Conservation (phyloP, 1,140 invertebrate genomes). For the Apis cerana region DNA sequence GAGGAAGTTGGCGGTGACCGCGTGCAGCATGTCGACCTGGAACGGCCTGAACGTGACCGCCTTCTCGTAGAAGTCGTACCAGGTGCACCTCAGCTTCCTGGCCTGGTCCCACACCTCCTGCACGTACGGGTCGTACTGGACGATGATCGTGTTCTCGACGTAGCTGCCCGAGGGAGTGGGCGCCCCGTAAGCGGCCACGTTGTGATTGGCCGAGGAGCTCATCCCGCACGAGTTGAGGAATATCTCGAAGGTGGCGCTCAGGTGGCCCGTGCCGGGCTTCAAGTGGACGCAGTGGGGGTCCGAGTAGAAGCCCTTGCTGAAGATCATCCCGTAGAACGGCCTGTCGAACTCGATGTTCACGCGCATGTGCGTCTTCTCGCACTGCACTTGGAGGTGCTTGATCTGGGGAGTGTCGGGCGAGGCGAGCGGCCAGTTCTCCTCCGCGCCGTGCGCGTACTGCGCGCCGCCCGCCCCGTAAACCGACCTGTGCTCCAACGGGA, state of each 20-base stretch:
- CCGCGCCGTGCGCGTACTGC: constrained; percentile 82
- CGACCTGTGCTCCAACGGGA: constrained; percentile 89
- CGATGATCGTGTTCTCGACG: constrained; percentile 97
- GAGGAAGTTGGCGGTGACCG: constrained; percentile 96
- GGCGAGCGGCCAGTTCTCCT: constrained; percentile 92
- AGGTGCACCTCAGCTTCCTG: constrained; percentile 93
- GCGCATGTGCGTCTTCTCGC: constrained; percentile 97
- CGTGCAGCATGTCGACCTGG: constrained; percentile 96
- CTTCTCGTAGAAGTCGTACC: constrained; percentile 98
- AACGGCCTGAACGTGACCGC: constrained; percentile 96
- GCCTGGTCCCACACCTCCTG: constrained; percentile 95
- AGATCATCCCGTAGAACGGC: constrained; percentile 97
- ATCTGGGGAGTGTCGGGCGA: constrained; percentile 94
- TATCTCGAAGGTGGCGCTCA: constrained; percentile 95
- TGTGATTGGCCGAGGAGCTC: constrained; percentile 92
- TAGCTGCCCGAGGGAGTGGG: constrained; percentile 94
- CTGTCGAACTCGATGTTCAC: constrained; percentile 97
- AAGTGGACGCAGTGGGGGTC: constrained; percentile 95
- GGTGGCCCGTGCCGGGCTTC: constrained; percentile 92
- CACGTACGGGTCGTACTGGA: constrained; percentile 96
- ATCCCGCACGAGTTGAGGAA: constrained; percentile 95
- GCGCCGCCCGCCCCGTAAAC: constrained; percentile 87
- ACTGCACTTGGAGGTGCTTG: constrained; percentile 95
- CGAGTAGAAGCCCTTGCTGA: constrained; percentile 95
- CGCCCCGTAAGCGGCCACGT: constrained; percentile 88